A percentile compares a stretch with the other conserved stretches of the same genome.
These are phyloP conservation scores for Sprattus sprattus DNA, from an alignment of 2,113 vertebrate genomes.

Conservation along the genomic window DNA sequence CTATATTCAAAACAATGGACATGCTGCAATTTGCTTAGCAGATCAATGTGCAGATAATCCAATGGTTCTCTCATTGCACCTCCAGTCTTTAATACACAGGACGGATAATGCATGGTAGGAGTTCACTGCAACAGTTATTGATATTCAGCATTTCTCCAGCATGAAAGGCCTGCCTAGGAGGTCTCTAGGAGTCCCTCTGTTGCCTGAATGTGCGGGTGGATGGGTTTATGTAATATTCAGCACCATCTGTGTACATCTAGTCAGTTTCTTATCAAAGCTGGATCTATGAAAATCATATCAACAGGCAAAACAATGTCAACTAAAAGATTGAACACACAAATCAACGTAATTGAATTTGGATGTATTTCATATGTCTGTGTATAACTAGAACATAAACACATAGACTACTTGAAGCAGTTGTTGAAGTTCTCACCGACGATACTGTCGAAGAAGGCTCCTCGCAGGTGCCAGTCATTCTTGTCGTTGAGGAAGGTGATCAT, in stretches of 20 bases:
- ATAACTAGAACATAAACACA: too few species aligned
- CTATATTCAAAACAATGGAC: too few species aligned
- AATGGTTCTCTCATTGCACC: background rate
- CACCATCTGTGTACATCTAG: background rate
- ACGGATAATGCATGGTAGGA: background rate
- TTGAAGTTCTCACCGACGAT: slow-evolving; percentile 84
- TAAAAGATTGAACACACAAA: background rate
- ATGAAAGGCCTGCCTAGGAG: background rate
- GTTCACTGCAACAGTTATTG: background rate
- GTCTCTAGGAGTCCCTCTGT: background rate
- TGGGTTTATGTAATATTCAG: background rate
- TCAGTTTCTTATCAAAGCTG: background rate
- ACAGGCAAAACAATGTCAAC: background rate
- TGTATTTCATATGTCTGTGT: background rate
- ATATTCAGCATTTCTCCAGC: background rate
- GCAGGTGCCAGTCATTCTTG: slow-evolving; percentile 97
- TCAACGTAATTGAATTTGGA: background rate
- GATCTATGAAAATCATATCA: background rate
- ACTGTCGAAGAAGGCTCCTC: slow-evolving; percentile 98
- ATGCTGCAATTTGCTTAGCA: background rate
- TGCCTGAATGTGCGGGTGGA: background rate
- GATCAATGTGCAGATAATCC: background rate
- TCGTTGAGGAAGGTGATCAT: slow-evolving; percentile 99
- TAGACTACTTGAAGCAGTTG: background rate
- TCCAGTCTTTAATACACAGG: background rate